These are phyloP conservation scores for Hypocryptadius cinnamomeus DNA, from an alignment of 2,113 vertebrate species.

Conservation along the genomic window DNA sequence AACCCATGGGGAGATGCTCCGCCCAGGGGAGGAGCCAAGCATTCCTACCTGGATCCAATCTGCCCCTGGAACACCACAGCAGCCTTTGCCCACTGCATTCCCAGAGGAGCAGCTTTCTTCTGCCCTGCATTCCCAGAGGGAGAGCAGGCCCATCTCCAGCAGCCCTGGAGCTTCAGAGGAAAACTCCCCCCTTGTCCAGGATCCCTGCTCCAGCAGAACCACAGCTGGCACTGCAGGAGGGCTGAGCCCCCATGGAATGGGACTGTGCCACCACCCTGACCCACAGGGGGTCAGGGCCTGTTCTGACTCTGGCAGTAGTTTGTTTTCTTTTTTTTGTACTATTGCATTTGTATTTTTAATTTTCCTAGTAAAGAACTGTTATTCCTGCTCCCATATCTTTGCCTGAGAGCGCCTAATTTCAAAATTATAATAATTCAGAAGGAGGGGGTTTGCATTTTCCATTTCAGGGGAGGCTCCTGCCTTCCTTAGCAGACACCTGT, in stretches of 20 bases:
- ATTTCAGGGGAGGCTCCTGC: neutral
- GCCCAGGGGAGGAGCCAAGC: neutral
- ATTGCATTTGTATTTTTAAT: neutral
- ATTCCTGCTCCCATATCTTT: neutral
- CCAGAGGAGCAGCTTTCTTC: neutral
- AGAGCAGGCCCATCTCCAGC: neutral
- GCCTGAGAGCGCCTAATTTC: neutral
- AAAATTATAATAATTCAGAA: neutral
- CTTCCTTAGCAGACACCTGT: neutral
- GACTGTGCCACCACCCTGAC: neutral
- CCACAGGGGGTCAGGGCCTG: neutral
- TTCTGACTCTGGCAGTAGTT: rapidly evolving
- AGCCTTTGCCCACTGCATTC: neutral
- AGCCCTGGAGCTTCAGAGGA: neutral
- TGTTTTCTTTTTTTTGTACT: neutral
- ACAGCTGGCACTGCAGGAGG: neutral
- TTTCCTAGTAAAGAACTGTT: neutral
- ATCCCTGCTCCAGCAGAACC: neutral
- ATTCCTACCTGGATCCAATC: neutral
- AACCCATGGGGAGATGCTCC: neutral
- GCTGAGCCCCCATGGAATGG: neutral
- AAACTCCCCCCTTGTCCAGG: neutral
- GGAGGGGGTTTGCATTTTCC: neutral
- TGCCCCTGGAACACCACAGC: neutral
- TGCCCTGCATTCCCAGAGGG: neutral